Base-by-base conservation (phyloP, 2,113 vertebrate genomes). In the Callospermophilus lateralis region DNA sequence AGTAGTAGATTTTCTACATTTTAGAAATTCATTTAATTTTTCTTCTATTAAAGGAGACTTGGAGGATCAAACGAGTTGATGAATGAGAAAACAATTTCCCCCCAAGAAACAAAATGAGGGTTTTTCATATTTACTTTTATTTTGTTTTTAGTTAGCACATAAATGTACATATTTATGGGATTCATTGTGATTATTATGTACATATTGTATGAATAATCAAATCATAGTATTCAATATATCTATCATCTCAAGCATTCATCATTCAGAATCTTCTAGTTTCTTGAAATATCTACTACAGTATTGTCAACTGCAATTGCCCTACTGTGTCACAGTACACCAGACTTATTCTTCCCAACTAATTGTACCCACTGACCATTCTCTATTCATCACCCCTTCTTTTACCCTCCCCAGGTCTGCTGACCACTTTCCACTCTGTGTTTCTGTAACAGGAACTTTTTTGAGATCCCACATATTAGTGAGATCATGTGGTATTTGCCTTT, bases 1-100 rank as follows among this genome's bases (percentile, higher is more conserved):
- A 63, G 11, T 63, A 81, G 37, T 48, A 53, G 34, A 86, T n/a
- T 89, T 63, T 63, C 7, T 34, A 51, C 32, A 74, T 39, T 72
- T 85, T 53, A 63, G 22, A 93, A 93, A 81, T 83, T 42, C 73
- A 16, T 67, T 34, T 93, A 61, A 86, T 83, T 83, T 92, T 93
- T 94, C 34, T 92, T 88, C 19, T 87, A 81, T 67, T 73, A 81
- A 89, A 93, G 20, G 58, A 70, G 32, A 85, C 34, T 39, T 92
- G 30, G 45, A 93, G 37, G 6, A 76, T 58, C 37, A 81, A 83
- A 85, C 58, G 24, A 84, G 63, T 74, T 84, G 32, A 2, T 28
- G 2, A 84, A 89, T 65, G 20, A 74, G 42, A 86, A 65, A 34
- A 84, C 1, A 90, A 16, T 84, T 20, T 73, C n/a, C 37, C 53